Percentiles rank a stretch among this genome's conserved stretches.
These are phyloP conservation scores for Terrapene triunguis DNA, from an alignment of 2,113 vertebrate species.

Conservation along the genomic window DNA sequence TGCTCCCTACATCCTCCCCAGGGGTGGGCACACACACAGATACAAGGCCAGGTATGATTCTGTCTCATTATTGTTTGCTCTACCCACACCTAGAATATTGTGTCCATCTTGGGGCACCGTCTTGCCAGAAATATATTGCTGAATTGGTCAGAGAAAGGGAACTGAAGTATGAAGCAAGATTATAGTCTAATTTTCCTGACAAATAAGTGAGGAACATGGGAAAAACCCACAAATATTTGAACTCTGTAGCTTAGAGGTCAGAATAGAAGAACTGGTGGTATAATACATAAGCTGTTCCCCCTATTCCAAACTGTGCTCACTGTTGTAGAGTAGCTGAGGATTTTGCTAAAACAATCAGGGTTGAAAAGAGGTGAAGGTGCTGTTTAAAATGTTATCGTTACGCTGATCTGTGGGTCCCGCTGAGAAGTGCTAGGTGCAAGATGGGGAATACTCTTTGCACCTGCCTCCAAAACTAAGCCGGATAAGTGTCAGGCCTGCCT, in stretches of 20 bases:
- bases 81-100: neutral
- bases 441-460: too few species aligned
- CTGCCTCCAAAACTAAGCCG: too few species aligned
- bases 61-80: neutral
- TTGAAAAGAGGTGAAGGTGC: neutral
- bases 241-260: neutral
- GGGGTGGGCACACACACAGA: neutral
- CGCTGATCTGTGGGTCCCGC: too few species aligned
- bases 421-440: too few species aligned
- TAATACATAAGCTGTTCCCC: neutral
- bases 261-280: neutral
- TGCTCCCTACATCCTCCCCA: neutral
- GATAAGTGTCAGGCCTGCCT: too few species aligned
- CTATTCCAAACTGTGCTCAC: neutral
- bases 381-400: neutral
- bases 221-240: neutral
- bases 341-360: neutral
- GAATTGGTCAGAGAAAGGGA: neutral
- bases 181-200: neutral
- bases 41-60: neutral
- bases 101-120: neutral
- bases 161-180: neutral
- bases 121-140: neutral
- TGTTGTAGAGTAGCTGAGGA: neutral
- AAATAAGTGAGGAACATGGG: neutral